Percentiles rank a stretch among this genome's conserved stretches.
These are phyloP conservation scores for Drosophila aff. DNA, from an alignment of 1,140 invertebrate genomes.

Conservation along the genomic window DNA sequence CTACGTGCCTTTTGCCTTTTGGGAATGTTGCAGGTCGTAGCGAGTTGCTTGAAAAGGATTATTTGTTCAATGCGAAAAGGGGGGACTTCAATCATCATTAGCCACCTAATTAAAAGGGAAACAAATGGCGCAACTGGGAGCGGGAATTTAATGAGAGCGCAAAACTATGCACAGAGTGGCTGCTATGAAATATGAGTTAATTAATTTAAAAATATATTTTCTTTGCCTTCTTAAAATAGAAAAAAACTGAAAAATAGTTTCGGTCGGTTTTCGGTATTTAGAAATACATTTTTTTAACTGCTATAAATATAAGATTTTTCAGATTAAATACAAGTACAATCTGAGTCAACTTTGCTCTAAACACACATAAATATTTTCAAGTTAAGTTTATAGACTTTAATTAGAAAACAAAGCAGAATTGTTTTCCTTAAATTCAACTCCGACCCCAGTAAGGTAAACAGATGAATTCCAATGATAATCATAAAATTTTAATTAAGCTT, in stretches of 20 bases:
- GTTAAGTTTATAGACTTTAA: conserved; percentile 9
- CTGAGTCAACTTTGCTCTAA: not conserved
- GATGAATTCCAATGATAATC: conserved; percentile 60
- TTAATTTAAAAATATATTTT: conserved; percentile 1
- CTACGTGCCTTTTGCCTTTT: conserved; percentile 29
- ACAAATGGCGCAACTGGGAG: conserved; percentile 25
- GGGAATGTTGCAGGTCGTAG: conserved; percentile 9
- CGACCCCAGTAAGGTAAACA: conserved; percentile 39
- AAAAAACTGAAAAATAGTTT: not conserved
- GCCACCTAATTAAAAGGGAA: conserved; percentile 39
- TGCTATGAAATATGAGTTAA: conserved; percentile 2
- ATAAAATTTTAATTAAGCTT: conserved; percentile 73
- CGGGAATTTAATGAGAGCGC: conserved; percentile 15
- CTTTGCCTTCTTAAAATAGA: conserved; percentile 4
- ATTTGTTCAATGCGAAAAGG: conserved; percentile 13
- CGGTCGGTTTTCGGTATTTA: too few relatives aligned
- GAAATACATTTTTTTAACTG: not conserved
- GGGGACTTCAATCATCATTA: conserved; percentile 36
- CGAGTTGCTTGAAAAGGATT: conserved; percentile 26
- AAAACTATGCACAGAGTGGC: not conserved
- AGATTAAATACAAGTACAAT: not conserved
- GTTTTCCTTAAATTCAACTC: conserved; percentile 19
- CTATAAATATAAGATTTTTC: not conserved
- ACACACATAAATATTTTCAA: not conserved
- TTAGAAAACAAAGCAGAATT: conserved; percentile 21